Conservation (phyloP, 2,888 invertebrate genomes). For the Drosophila setosimentum region DNA sequence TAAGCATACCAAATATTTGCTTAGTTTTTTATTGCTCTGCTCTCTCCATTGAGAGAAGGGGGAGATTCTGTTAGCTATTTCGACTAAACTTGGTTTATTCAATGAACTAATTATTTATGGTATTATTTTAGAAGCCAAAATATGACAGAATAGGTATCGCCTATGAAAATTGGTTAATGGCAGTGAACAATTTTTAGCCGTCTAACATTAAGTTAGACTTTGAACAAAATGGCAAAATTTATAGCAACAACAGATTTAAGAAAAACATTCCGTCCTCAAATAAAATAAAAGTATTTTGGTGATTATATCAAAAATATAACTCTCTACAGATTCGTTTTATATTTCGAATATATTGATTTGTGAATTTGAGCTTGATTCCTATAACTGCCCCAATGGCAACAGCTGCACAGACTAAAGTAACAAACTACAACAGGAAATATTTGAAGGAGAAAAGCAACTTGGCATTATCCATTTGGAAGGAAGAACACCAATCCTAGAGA, state of each 20-base stretch:
- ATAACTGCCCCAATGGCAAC: slow-evolving; percentile 26
- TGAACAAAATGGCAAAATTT: background rate
- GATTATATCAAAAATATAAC: background rate
- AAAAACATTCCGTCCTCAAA: background rate
- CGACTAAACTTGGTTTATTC: background rate
- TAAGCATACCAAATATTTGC: slow-evolving; percentile 4
- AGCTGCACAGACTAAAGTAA: slow-evolving; percentile 51
- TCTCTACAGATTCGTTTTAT: background rate
- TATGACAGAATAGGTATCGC: background rate
- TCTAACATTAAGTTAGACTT: background rate
- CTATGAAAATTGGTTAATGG: background rate
- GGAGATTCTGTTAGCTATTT: background rate
- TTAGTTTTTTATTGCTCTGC: background rate
- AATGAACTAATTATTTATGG: background rate
- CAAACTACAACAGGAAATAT: slow-evolving; percentile 10
- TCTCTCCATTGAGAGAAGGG: background rate
- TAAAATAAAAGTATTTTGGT: background rate
- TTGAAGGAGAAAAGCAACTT: background rate
- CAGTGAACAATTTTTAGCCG: background rate
- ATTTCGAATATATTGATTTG: slow-evolving; percentile 3
- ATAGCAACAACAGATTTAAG: background rate
- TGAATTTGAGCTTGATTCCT: slow-evolving; percentile 3
- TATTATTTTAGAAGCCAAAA: background rate
- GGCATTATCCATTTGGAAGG: slow-evolving; percentile 6
- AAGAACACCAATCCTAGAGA: slow-evolving; percentile 24